A percentile compares a stretch with the other conserved stretches of the same genome.
Conservation (phyloP, 2,797 vertebrate species). For the Tympanoctomys barrerae region DNA sequence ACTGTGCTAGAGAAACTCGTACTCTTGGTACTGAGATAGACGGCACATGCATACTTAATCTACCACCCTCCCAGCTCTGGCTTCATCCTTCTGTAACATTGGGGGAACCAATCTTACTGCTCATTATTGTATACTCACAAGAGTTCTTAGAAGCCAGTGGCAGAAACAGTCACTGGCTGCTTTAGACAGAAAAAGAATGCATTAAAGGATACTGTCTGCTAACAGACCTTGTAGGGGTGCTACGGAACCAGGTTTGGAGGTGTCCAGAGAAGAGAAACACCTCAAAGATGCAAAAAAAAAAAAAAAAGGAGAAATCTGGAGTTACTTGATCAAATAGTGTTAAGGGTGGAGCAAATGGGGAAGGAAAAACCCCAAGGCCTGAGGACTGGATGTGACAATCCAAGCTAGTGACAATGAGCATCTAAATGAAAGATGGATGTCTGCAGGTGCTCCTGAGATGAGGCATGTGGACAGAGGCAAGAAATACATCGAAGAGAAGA, state of each 20-base stretch:
- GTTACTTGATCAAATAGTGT: neutral
- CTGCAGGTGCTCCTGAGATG: neutral
- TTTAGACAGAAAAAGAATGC: neutral
- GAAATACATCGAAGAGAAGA: neutral
- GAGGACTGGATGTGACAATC: neutral
- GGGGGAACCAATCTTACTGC: neutral
- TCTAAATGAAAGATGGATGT: neutral
- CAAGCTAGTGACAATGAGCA: neutral
- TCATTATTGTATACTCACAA: neutral
- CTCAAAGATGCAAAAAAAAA: neutral
- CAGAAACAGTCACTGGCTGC: neutral
- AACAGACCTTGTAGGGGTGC: neutral
- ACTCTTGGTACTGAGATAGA: neutral
- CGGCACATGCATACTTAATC: neutral
- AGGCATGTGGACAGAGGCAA: neutral
- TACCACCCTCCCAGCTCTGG: neutral
- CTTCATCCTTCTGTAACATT: neutral
- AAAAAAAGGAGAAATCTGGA: neutral
- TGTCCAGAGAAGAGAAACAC: neutral
- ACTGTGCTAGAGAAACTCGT: neutral
- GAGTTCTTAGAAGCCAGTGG: neutral
- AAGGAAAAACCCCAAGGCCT: neutral
- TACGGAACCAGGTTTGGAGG: neutral
- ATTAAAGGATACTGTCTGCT: no score
- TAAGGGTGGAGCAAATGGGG: fast-evolving